phyloP scores from a whole-genome alignment of 2,888 invertebrate genomes.

The Carpatolechia fugitivella region DNA sequence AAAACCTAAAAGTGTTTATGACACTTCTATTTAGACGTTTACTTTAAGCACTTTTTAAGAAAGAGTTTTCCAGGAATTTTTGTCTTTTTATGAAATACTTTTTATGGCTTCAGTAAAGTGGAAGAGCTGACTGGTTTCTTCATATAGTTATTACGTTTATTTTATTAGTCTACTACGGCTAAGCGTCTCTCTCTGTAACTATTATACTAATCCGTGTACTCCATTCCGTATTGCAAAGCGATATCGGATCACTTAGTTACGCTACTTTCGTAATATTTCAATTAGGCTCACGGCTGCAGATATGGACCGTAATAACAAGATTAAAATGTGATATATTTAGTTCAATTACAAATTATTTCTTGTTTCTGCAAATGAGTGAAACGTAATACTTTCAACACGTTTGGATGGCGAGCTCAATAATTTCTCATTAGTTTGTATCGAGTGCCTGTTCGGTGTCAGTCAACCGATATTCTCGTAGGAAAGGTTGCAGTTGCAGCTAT shows the following conservation, averaged over 20 bases:
- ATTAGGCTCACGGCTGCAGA: constrained; percentile 1
- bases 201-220: constrained; percentile 1
- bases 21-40: too few species aligned
- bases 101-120: background rate
- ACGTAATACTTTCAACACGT: background rate
- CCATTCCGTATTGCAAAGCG: constrained; percentile 3
- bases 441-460: background rate
- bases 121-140: background rate
- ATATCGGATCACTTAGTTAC: constrained; percentile 11
- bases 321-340: constrained; percentile 9
- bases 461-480: background rate
- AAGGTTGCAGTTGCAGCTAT: background rate
- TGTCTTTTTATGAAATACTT: too few species aligned
- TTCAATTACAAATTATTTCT: constrained; percentile 8
- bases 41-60: too few species aligned
- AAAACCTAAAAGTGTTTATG: too few species aligned
- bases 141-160: background rate
- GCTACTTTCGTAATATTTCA: constrained; percentile 12
- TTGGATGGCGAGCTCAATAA: constrained; percentile 2
- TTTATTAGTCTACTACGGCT: background rate
- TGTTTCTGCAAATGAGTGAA: constrained; percentile 10
- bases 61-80: too few species aligned
- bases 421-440: constrained; percentile 4
- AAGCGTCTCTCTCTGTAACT: background rate
- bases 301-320: constrained; percentile 4